A percentile compares a stretch with the other conserved stretches of the same genome.
phyloP scores from a whole-genome alignment of 2,113 vertebrate genomes.

The Syngnathus floridae region DNA sequence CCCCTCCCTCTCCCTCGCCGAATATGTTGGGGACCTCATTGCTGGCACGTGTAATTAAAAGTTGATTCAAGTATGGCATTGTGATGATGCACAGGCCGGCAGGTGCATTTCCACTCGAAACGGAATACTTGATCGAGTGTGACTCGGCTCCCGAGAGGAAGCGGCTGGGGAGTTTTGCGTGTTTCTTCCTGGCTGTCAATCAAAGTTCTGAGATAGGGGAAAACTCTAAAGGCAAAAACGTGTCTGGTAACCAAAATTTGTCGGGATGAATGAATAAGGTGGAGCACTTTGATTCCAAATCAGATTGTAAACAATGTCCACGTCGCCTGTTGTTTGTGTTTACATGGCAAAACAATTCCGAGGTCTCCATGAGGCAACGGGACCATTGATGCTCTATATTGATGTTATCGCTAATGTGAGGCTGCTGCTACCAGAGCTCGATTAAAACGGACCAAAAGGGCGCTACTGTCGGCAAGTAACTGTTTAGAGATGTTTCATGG shows the following conservation, averaged over 20 bases:
- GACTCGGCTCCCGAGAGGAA: conserved; percentile 18
- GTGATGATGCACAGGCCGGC: conserved; percentile 25
- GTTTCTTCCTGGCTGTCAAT: conserved; percentile 17
- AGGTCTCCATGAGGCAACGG: too few species aligned
- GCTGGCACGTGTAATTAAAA: conserved; percentile 27
- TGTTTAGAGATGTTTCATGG: too few species aligned
- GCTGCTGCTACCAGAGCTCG: too few species aligned
- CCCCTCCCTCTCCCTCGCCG: conserved; percentile 11
- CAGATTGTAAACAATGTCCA: too few species aligned
- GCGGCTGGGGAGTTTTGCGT: conserved; percentile 18
- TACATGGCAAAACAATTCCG: background rate
- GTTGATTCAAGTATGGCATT: conserved; percentile 17
- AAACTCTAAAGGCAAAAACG: conserved; percentile 4
- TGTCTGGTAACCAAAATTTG: background rate
- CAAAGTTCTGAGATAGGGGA: conserved; percentile 13
- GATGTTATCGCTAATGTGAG: too few species aligned
- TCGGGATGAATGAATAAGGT: background rate
- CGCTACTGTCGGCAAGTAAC: too few species aligned
- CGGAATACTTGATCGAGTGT: conserved; percentile 32
- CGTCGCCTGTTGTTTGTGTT: background rate
- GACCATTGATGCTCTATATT: too few species aligned
- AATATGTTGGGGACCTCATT: conserved; percentile 6
- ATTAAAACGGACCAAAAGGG: too few species aligned
- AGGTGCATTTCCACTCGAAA: conserved; percentile 35
- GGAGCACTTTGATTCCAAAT: too few species aligned